Evolutionary conservation across 2,888 invertebrate species (phyloP), one percentile per base, ranked within the genome.

Genomic region (Synergus gifuensis): DNA sequence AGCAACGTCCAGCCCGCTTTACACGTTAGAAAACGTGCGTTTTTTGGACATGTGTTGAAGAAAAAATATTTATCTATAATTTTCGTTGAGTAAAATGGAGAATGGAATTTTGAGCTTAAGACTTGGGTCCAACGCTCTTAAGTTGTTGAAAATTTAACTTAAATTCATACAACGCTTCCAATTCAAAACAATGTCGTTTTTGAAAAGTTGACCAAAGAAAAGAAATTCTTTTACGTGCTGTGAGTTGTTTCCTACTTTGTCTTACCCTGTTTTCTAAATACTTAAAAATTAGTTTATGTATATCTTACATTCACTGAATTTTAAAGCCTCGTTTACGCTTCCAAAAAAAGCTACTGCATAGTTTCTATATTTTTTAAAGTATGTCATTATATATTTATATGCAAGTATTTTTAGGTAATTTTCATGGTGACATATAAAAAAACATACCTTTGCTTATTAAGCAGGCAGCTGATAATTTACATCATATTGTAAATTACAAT

Each of bases 391-490:
- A n/a, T n/a, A n/a, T 46, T 46, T 49, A 69, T 69, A 46, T 18
- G 11, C 18, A 44, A 44, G n/a, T n/a, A n/a, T n/a, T n/a, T 46
- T 5, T 46, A 49, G 44, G 67, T 44, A 14, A 18, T 42, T 28
- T 69, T 49, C 9, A 36, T 4, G 49, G 22, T 64, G 60, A 79
- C 79, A 78, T 82, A 64, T 83, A 80, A 76, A 80, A 80, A 78
- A 83, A 81, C n/a, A n/a, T n/a, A n/a, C 81, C 86, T 88, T 87
- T 22, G n/a, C 62, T 62, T 60, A 49, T 86, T 87, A 88, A 89
- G 83, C 89, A 87, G 87, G 86, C 87, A 81, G 88, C 86, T 87
- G 87, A 87, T 79, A 77, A 83, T 84, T 86, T 44, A 77, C 78
- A 76, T 77, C 77, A 66, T 76, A 64, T 78, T 77, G 44, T 79